Percentiles rank a stretch among this genome's conserved stretches.
phyloP scores from a whole-genome alignment of 2,797 vertebrate species.

The Discoglossus pictus region DNA sequence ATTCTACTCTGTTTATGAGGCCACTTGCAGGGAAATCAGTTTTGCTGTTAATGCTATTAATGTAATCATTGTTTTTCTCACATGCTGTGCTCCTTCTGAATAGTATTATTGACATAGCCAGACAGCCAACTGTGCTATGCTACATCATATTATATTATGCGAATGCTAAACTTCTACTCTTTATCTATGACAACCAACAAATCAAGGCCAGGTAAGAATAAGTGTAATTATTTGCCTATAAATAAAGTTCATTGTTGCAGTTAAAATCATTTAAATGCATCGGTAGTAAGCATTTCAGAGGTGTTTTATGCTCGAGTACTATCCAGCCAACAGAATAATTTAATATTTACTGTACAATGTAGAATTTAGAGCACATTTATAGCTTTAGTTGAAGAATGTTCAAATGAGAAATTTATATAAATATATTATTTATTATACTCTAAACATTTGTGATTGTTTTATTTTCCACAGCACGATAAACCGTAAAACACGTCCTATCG shows the following conservation, averaged over 20 bases:
- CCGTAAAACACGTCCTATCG: not conserved
- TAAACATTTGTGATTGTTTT: too few species aligned
- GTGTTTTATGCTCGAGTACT: too few species aligned
- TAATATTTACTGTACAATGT: too few species aligned
- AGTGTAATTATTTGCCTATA: not conserved
- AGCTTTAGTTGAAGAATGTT: too few species aligned
- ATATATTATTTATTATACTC: too few species aligned
- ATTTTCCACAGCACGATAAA: too few species aligned
- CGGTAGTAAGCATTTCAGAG: too few species aligned
- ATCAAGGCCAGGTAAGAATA: not conserved
- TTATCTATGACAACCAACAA: not conserved
- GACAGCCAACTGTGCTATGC: not conserved
- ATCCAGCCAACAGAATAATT: too few species aligned
- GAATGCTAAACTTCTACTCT: not conserved
- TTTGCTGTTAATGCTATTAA: constrained; percentile 28
- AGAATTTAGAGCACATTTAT: too few species aligned
- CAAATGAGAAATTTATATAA: too few species aligned
- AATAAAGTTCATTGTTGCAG: not conserved
- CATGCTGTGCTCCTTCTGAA: constrained; percentile 9
- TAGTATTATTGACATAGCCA: constrained; percentile 5
- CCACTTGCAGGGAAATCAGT: constrained; percentile 12
- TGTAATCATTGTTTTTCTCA: constrained; percentile 23
- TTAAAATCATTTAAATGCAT: too few species aligned
- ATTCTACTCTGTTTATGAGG: constrained; percentile 23
- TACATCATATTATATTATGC: constrained; percentile 10